Evolutionary conservation across 2,113 vertebrate genomes (phyloP), one percentile per base, ranked within the genome.

Genomic region (Pica pica): DNA sequence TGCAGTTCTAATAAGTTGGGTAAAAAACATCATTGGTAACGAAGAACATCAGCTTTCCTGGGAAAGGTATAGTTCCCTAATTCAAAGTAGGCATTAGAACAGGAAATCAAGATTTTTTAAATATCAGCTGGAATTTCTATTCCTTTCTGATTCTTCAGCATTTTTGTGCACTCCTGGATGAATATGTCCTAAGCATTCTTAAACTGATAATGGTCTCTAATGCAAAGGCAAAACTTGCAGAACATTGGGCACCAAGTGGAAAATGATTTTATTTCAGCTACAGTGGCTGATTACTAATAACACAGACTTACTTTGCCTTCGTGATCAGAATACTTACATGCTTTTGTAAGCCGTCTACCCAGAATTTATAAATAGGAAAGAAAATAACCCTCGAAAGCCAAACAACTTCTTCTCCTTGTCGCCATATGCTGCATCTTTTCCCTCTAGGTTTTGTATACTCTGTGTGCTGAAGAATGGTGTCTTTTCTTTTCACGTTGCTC

Each of bases 401-500:
- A 90, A 90, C 35, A 79, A 94, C 61, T 89, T 90, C 89, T 95
- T 91, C 94, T 97, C 28, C 83, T 97, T 94, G 77, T 95, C 39
- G 67, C 95, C 92, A 80, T 94, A 95, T 82, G 94, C 91, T 97
- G 85, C 89, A 80, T 93, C 93, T 89, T 94, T 96, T 92, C 53
- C 71, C 89, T 87, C 57, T 93, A 95, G 94, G 95, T 94, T 95
- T 94, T 91, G 78, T 94, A 49, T 70, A 91, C 75, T 89, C 78
- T 95, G 81, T 79, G 70, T 90, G 84, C 93, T 85, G 70, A 75
- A 97, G 87, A 96, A 94, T 95, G 80, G 81, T 96, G 91, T 85
- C 83, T 97, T 96, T 97, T 97, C 96, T 97, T 96, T 96, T 95
- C 93, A 83, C 94, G 95, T 96, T 95, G 92, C 90, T 97, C 96